Base-by-base conservation (phyloP, 2,888 invertebrate genomes). In the Cephus spinipes region DNA sequence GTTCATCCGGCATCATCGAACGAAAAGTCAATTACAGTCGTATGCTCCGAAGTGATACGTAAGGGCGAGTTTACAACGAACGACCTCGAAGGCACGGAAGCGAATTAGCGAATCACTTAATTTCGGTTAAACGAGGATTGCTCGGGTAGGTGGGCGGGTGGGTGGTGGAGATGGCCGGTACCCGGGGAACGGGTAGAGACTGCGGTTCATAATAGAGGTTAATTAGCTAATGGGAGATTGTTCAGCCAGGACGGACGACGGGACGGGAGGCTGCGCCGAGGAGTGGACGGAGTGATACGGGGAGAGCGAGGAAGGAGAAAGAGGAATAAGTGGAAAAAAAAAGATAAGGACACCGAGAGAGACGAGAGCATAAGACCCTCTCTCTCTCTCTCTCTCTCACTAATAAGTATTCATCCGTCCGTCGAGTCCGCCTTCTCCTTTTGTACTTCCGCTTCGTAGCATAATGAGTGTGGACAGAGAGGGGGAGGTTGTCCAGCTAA, bases 141-240 rank as follows among this genome's bases (percentile, higher is more conserved):
- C 55, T 71, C 34, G 35, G 76, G 6, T 30, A 35, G 23, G 55
- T 55, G 55, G 55, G 23, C 55, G 33, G n/a, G 31, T 15, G 73
- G 11, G 55, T 68, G 23, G 34, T 23, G 74, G 75, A n/a, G 23
- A 23, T 77, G 34, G 69, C n/a, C 34, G 69, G 35, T 35, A 35
- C 11, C 12, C 11, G 76, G 12, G 40, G 74, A n/a, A 12, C 6
- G 74, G 77, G 74, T 31, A 11, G 11, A 71, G 76, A 40, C 77
- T 71, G 69, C 12, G 77, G 33, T 73, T 81, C 73, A 75, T 82
- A 82, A 83, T 81, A 79, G 83, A 84, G 83, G 80, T 82, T 83
- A 84, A 84, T 84, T 83, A 84, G 81, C 83, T 83, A 83, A 84
- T 83, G 83, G 83, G 73, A 79, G 77, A 82, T 82, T 81, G 82